A percentile compares a stretch with the other conserved stretches of the same genome.
Evolutionary conservation across 2,113 vertebrate genomes (phyloP).

Genomic region (Spheniscus mendiculus): DNA sequence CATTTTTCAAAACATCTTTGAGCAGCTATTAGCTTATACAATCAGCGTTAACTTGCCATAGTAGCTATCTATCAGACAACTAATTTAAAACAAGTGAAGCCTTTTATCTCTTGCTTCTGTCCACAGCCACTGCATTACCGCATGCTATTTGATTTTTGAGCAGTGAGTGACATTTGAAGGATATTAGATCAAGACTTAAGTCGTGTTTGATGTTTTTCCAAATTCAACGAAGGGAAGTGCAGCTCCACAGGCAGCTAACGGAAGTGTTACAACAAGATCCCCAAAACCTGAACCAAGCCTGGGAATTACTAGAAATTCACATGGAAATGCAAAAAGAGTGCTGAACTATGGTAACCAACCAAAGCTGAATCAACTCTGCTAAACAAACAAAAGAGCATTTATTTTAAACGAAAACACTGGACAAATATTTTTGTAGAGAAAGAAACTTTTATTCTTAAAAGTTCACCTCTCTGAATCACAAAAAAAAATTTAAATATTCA

Average conservation of each 20-base stretch:
- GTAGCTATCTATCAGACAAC: neutral
- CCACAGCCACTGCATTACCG: neutral
- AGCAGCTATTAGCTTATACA: neutral
- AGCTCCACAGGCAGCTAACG: slow-evolving; percentile 9
- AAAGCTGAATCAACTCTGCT: slow-evolving; percentile 54
- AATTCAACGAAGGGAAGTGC: neutral
- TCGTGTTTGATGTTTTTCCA: slow-evolving; percentile 11
- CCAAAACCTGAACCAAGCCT: slow-evolving; percentile 40
- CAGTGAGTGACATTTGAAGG: neutral
- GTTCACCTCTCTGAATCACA: neutral
- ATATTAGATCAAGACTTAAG: neutral
- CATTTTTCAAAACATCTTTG: neutral
- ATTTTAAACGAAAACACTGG: slow-evolving; percentile 17
- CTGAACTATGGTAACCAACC: slow-evolving; percentile 26
- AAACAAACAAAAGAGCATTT: slow-evolving; percentile 21
- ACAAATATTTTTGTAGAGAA: slow-evolving; percentile 1
- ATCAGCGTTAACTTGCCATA: neutral
- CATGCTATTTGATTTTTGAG: neutral
- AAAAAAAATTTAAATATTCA: neutral
- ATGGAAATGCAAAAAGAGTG: slow-evolving; percentile 28
- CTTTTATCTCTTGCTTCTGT: neutral
- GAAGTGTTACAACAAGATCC: neutral
- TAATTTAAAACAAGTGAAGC: neutral
- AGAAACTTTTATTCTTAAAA: neutral
- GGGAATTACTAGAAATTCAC: slow-evolving; percentile 57